A percentile compares a stretch with the other conserved stretches of the same genome.
Conservation (phyloP, 2,888 invertebrate genomes). For the Nasonovia ribisnigri region DNA sequence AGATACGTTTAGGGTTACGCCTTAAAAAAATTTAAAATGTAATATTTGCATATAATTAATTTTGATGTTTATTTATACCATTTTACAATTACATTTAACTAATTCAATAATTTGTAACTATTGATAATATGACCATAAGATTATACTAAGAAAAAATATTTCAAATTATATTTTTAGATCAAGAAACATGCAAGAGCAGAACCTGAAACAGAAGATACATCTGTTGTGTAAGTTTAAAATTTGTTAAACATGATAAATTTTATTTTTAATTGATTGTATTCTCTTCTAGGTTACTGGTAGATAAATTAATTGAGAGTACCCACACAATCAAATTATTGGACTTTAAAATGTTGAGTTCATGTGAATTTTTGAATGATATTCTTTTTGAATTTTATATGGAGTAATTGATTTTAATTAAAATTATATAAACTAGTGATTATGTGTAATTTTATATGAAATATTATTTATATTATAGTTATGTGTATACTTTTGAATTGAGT, state of each 20-base stretch:
- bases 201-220: too few species aligned
- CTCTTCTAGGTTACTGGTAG: neutral
- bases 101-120: neutral
- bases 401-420: constrained; percentile 1
- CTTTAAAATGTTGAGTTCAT: neutral
- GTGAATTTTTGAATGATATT: constrained; percentile 42
- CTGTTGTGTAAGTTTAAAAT: neutral
- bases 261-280: neutral
- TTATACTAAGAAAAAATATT: neutral
- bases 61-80: neutral
- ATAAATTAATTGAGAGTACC: neutral
- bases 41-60: neutral
- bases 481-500: neutral
- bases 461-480: constrained; percentile 26
- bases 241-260: neutral
- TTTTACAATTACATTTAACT: neutral
- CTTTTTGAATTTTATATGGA: constrained; percentile 37
- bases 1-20: neutral
- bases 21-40: neutral
- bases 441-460: neutral
- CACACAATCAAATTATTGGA: neutral
- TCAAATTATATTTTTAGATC: neutral
- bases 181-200: neutral
- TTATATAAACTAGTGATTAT: neutral
- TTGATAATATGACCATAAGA: neutral